Evolutionary conservation across 2,888 invertebrate genomes (phyloP).

Genomic region (Athalia cordata): DNA sequence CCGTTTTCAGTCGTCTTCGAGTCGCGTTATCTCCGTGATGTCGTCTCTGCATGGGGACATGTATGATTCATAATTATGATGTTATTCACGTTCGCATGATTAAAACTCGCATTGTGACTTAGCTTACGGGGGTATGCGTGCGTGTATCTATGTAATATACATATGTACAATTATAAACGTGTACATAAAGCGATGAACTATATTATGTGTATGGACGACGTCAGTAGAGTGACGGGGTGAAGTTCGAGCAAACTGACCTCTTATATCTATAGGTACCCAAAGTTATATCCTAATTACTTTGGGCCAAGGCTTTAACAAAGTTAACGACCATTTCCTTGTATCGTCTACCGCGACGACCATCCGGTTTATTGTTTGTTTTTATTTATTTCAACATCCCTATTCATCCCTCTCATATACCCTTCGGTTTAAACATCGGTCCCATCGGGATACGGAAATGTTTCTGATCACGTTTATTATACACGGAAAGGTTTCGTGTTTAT

Average conservation of each 20-base stretch:
- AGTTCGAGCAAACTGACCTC: slow-evolving; percentile 32
- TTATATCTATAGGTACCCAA: background rate
- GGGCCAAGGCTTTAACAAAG: slow-evolving; percentile 10
- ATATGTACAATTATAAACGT: no score
- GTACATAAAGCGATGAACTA: no score
- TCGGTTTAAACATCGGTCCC: background rate
- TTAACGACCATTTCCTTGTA: slow-evolving; percentile 36
- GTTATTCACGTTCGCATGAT: slow-evolving; percentile 33
- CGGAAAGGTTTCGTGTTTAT: no score
- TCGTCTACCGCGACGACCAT: slow-evolving; percentile 8
- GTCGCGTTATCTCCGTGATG: background rate
- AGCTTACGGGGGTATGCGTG: background rate
- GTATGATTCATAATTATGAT: slow-evolving; percentile 12
- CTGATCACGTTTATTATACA: no score
- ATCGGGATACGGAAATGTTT: no score
- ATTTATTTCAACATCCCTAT: background rate
- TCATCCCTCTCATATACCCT: background rate
- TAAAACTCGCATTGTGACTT: slow-evolving; percentile 28
- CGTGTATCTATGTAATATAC: no score
- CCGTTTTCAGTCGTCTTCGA: background rate
- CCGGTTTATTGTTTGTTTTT: slow-evolving; percentile 2
- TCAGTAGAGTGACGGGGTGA: background rate
- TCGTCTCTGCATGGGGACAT: background rate
- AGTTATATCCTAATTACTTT: slow-evolving; percentile 13
- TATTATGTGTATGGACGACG: no score